Conservation (phyloP, 2,888 invertebrate genomes). For the Andrena bicolor region DNA sequence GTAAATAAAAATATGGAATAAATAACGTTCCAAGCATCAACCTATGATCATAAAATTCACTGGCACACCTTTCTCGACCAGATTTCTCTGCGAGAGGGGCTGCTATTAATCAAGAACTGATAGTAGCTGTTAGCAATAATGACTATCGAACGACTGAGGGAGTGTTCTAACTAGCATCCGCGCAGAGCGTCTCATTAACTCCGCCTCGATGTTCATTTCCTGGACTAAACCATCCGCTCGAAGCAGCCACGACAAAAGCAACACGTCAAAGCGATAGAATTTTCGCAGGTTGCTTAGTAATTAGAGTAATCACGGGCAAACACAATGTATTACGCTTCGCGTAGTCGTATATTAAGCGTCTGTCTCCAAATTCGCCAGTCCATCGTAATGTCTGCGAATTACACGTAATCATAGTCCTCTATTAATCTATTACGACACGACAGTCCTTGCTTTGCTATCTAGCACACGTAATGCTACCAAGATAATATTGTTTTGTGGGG, state of each 20-base stretch:
- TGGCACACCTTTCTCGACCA: neutral
- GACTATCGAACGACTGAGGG: constrained; percentile 6
- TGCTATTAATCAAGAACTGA: constrained; percentile 3
- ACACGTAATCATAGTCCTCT: neutral
- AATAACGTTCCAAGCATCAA: no score
- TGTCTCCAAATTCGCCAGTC: neutral
- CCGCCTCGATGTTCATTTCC: constrained; percentile 1
- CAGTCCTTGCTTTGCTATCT: constrained; percentile 16
- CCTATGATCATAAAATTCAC: no score
- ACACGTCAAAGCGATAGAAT: constrained; percentile 22
- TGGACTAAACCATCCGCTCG: neutral
- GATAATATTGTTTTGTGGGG: neutral
- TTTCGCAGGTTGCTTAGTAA: constrained; percentile 15
- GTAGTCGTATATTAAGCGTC: neutral
- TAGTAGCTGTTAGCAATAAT: neutral
- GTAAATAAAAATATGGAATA: no score
- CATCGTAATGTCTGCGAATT: constrained; percentile 2
- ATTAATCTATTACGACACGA: neutral
- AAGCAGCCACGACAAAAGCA: neutral
- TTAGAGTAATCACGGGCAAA: constrained; percentile 14
- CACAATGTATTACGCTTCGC: neutral
- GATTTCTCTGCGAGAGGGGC: neutral
- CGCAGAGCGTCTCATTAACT: constrained; percentile 8
- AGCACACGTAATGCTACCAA: neutral
- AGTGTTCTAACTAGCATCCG: neutral